phyloP scores from a whole-genome alignment of 1,140 invertebrate genomes.

The Helicoverpa zea region DNA sequence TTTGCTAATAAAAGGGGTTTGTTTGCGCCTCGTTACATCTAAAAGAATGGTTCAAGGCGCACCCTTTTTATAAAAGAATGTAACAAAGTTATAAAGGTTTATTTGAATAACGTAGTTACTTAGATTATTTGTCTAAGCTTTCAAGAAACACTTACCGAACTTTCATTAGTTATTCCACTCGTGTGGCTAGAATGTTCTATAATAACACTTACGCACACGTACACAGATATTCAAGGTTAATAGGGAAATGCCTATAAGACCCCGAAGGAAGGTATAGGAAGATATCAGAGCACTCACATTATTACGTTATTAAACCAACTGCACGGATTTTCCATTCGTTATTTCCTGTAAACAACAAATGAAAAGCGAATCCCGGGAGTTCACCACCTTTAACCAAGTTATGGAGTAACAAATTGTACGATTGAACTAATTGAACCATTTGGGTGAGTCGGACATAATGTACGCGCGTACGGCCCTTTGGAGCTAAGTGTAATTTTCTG shows the following conservation, averaged over 20 bases:
- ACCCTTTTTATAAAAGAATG: not conserved
- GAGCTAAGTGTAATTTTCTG: slow-evolving; percentile 20
- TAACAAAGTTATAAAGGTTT: not conserved
- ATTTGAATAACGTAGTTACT: not conserved
- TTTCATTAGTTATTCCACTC: slow-evolving; percentile 7
- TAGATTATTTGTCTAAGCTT: not conserved
- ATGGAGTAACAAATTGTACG: slow-evolving; percentile 29
- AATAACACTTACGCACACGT: slow-evolving; percentile 7
- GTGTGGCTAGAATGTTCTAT: not conserved
- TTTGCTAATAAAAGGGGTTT: slow-evolving; percentile 18
- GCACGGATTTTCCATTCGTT: not conserved
- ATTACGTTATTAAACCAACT: slow-evolving; percentile 7
- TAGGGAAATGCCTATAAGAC: slow-evolving; percentile 1
- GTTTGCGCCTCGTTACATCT: slow-evolving; percentile 28
- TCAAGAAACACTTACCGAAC: not conserved
- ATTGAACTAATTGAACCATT: slow-evolving; percentile 40
- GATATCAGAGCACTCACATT: not conserved
- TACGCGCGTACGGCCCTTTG: slow-evolving; percentile 18
- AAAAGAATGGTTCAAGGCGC: slow-evolving; percentile 2
- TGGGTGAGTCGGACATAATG: slow-evolving; percentile 37
- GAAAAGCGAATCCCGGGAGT: slow-evolving; percentile 9
- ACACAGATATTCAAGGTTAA: slow-evolving; percentile 20
- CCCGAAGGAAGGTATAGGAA: not conserved
- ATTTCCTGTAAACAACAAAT: slow-evolving; percentile 14
- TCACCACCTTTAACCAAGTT: slow-evolving; percentile 34